Evolutionary conservation across 37 sponge, comb jelly and placozoan species (phyloP).

Genomic region (Halichondria panicea): DNA sequence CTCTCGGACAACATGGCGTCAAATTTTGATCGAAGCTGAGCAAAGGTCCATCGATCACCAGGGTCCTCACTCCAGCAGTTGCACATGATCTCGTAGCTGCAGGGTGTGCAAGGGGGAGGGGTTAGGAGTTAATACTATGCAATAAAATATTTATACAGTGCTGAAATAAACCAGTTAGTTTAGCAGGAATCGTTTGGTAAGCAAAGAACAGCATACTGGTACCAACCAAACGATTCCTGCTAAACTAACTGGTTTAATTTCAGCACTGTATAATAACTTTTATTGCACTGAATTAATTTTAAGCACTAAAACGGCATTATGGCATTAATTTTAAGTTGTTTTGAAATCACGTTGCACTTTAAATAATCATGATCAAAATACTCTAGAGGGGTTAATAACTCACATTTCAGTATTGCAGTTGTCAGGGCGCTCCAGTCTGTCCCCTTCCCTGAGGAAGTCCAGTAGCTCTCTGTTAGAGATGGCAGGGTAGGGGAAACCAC

Average conservation of each 20-base stretch:
- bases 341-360: background rate
- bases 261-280: no score
- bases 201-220: no score
- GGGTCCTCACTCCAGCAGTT: slow-evolving; percentile 54
- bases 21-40: slow-evolving; percentile 26
- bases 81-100: slow-evolving; percentile 57
- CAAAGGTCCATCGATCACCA: slow-evolving; percentile 35
- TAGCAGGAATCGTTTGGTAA: no score
- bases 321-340: background rate
- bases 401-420: slow-evolving; percentile 67
- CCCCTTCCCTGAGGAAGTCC: slow-evolving; percentile 33
- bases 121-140: background rate
- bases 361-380: background rate
- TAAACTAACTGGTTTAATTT: no score
- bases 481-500: slow-evolving; percentile 69
- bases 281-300: no score
- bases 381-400: slow-evolving; percentile 3
- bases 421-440: slow-evolving; percentile 56
- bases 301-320: background rate
- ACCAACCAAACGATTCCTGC: no score
- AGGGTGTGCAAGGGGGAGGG: background rate
- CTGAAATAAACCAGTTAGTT: no score
- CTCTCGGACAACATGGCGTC: slow-evolving; percentile 13
- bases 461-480: slow-evolving; percentile 21
- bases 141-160: no score